Evolutionary conservation across 2,888 invertebrate genomes (phyloP), one percentile per base, ranked within the genome.

Genomic region (Netelia inedita): DNA sequence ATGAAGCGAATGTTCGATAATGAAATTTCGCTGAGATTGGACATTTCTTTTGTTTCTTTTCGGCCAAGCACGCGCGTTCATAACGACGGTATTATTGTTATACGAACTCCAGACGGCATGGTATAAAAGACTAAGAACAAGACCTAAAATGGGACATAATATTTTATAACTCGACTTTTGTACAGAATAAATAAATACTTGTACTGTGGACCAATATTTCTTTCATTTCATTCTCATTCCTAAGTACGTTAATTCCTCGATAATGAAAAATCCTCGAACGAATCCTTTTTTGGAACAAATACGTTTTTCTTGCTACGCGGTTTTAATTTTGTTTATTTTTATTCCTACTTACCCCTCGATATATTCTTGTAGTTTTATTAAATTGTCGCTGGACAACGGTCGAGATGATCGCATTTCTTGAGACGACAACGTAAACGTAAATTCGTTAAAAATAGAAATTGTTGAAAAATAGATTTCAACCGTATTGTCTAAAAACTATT

Each of bases 101-200:
- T 91, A 90, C 89, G 89, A 91, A 91, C 90, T 91, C 89, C 90
- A 91, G 90, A 92, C 91, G 91, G 91, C 90, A 91, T 91, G 92
- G 90, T 92, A 92, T 92, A 91, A 90, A 92, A 91, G 90, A 91
- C 90, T 92, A 92, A 91, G 89, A 91, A 91, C 91, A 91, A 92
- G 89, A 92, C 91, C 91, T 92, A 91, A 91, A 91, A 92, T 92
- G 91, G 91, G 91, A 92, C 92, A 92, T 92, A 90, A 92, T 92
- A 92, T 92, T 92, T 92, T 92, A 92, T 92, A 92, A 92, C 92
- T 92, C 92, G 92, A 92, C 92, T 92, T 92, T 92, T 92, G 92
- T 92, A 92, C 92, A 92, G 92, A 92, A 92, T 92, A 92, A 92
- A 92, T 92, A 92, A 92, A 92, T 92, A 92, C 92, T 92, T 92